Conservation (phyloP, 2,888 invertebrate genomes). For the Thysanoteuthis rhombus region DNA sequence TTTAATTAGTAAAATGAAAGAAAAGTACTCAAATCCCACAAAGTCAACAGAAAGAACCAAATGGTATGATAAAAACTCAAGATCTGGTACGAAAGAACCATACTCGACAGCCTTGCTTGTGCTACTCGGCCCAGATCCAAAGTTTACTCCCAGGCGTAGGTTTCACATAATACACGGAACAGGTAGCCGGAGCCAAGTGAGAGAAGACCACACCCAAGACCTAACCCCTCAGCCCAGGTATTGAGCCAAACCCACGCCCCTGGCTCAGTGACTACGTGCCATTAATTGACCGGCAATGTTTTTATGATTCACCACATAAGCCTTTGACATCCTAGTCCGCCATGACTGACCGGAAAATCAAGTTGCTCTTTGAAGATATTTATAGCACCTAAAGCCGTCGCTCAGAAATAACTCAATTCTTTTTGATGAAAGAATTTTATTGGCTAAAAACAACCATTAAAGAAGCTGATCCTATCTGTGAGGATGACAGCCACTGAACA, state of each 20-base stretch:
- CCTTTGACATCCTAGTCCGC: not conserved
- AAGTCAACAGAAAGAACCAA: too few relatives aligned
- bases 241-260: not conserved
- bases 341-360: not conserved
- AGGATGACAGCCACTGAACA: not conserved
- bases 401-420: not conserved
- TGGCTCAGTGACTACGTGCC: not conserved
- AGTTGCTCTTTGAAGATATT: not conserved
- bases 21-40: too few relatives aligned
- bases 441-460: not conserved
- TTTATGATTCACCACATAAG: not conserved
- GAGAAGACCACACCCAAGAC: not conserved
- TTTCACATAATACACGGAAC: not conserved
- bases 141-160: not conserved
- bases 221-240: not conserved
- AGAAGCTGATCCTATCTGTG: not conserved
- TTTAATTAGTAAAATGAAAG: too few relatives aligned
- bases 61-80: too few relatives aligned
- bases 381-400: not conserved
- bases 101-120: too few relatives aligned
- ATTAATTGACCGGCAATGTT: not conserved
- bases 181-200: not conserved
- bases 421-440: not conserved
- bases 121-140: not conserved
- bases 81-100: too few relatives aligned